Percentiles rank a stretch among this genome's conserved stretches.
phyloP scores from a whole-genome alignment of 1,140 invertebrate species.

The Panagrolaimus sp. region DNA sequence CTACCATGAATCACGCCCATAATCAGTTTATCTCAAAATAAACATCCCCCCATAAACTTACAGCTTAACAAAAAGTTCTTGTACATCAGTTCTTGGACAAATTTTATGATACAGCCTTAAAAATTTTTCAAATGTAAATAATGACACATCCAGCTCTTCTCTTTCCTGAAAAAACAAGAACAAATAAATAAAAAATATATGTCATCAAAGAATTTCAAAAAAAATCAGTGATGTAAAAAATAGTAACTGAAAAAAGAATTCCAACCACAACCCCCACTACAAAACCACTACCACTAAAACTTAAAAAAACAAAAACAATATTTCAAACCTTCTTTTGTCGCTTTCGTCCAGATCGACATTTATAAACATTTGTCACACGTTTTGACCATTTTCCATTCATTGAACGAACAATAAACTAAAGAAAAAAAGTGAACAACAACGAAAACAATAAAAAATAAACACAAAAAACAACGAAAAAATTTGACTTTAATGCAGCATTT shows the following conservation, averaged over 20 bases:
- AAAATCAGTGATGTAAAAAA: neutral
- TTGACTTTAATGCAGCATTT: too few species aligned
- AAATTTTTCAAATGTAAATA: slow-evolving; percentile 98
- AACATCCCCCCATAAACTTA: too few species aligned
- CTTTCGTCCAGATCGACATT: slow-evolving; percentile 39
- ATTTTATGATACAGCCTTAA: slow-evolving; percentile 97
- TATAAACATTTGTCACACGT: slow-evolving; percentile 40
- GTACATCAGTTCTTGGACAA: slow-evolving; percentile 96
- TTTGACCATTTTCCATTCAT: slow-evolving; percentile 31
- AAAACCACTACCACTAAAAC: neutral
- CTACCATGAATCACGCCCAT: too few species aligned
- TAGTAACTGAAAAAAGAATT: slow-evolving; percentile 8
- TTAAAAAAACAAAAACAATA: slow-evolving; percentile 14
- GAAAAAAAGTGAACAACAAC: slow-evolving; percentile 14
- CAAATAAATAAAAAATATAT: neutral
- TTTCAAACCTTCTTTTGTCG: slow-evolving; percentile 38
- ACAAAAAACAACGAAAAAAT: slow-evolving; percentile 33
- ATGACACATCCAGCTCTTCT: slow-evolving; percentile 84
- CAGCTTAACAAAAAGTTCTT: slow-evolving; percentile 93
- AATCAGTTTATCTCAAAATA: too few species aligned
- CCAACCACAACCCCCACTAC: slow-evolving; percentile 12
- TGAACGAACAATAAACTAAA: slow-evolving; percentile 37
- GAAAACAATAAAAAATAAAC: slow-evolving; percentile 35
- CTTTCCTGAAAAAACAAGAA: slow-evolving; percentile 43
- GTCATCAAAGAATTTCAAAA: neutral